Evolutionary conservation across 1,140 invertebrate genomes (phyloP), one percentile per base, ranked within the genome.

Genomic region (Hyphantria cunea): DNA sequence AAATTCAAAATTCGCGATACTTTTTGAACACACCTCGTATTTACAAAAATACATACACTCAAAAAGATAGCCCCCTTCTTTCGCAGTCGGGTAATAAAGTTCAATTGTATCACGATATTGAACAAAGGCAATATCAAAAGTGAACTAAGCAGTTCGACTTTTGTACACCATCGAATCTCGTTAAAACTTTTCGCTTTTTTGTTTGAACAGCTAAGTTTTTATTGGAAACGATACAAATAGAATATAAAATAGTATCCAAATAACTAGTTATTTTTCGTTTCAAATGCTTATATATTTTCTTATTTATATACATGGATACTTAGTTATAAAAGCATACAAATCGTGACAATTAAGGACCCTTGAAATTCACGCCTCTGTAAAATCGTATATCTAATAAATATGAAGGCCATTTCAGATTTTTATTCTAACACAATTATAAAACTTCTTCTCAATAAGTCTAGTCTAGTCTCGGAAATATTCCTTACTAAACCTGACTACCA

Each of bases 171-270:
- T 13, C 7, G 45, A 39, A 48, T 58, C 55, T 58, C 55, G 44
- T 49, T 58, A 58, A 49, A 58, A 58, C 55, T 58, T 58, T 58
- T 58, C 12, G 33, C 55, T 44, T 49, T 58, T 49, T 58, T 37
- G 45, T 37, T 39, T 58, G 25, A 39, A 32, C 45, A 17, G 17
- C 12, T 14, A 42, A 54, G 53, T 58, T 49, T 48, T 58, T 25
- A 58, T 55, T 55, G 45, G 45, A 8, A 15, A 6, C 47, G 13
- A 58, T 42, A 58, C 14, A 58, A 45, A 47, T 25, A 39, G 39
- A 49, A 37, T 37, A n/a, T n/a, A n/a, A n/a, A n/a, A 37, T 2
- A 11, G 34, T 37, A n/a, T 8, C 7, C 11, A 11, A 37, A 37
- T 37, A 37, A 12, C 2, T 44, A 44, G 6, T 44, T 10, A 44